Evolutionary conservation across 2,797 vertebrate species (phyloP), one percentile per base, ranked within the genome.

Genomic region (Adrianichthys oophorus): DNA sequence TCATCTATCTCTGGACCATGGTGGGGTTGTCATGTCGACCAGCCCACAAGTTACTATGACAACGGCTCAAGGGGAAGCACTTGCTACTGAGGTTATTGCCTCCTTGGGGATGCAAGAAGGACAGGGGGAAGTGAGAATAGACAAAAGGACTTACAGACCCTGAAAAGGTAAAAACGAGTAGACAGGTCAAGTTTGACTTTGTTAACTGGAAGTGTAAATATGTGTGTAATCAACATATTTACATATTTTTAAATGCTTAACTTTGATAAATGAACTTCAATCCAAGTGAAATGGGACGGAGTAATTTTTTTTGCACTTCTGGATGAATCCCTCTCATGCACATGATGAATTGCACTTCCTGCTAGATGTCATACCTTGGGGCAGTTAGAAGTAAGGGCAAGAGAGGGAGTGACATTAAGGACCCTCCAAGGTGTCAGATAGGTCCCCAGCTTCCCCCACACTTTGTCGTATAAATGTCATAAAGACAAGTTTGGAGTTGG

Each of bases 1-100:
- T 87, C 85, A 87, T 88, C 84, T 86, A 85, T 90, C 84, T 89
- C 83, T 90, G 88, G 87, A 90, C 86, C 76, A 83, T 80, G 83
- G 86, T 80, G 74, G 84, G 87, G 91, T 92, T 92, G 90, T 90
- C 90, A 91, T 91, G 90, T 91, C 89, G 89, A 92, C 91, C 85
- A 78, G 79, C 85, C 87, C 82, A 80, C 88, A 80, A 84, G 89
- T 91, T 92, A 89, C 90, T 90, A 91, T 91, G 89, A 91, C 90
- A 91, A 91, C 89, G 72, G 88, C 88, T 89, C 86, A 84, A 89
- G 85, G 87, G 89, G 89, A 87, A 86, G 85, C 86, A 84, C 87
- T 85, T 87, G 85, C 83, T 71, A 48, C 80, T 83, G 87, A 90
- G 88, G 88, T 87, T 89, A 89, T 87, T 86, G 84, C 86, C 85